Base-by-base conservation (phyloP, 2,797 vertebrate species). In the Anabacerthia variegaticeps region DNA sequence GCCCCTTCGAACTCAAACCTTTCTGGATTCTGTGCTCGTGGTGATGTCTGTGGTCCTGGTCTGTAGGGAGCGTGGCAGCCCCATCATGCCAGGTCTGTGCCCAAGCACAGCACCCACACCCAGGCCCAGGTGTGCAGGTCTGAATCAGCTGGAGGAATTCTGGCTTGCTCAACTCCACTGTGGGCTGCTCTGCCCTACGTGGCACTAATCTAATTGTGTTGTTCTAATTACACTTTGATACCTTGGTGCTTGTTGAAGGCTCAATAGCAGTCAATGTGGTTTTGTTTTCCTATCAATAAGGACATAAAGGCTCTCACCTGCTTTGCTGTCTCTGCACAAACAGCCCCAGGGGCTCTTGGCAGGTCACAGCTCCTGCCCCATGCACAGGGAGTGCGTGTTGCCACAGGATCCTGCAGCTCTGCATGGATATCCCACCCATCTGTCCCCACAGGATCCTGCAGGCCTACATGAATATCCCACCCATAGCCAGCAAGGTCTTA, bases 141-240 rank as follows among this genome's bases (percentile, higher is more conserved):
- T 51, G 67, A 79, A 54, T 39, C 23, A 62, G 58, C 0, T 34
- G 7, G 14, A 74, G 55, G 43, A 21, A 54, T 2, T 5, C 61
- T 43, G 55, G 21, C 83, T 84, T 8, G 20, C 88, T 94, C 58
- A 18, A 2, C 78, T 85, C 68, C 8, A 0, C 71, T 46, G 67
- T 15, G 76, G 71, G 78, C 91, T 76, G 83, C 5, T 12, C 88
- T 83, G 48, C 81, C 73, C 71, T 46, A 48, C 48, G 46, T 55
- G 83, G 55, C 4, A 6, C 91, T 96, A 82, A 95, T 88, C 85
- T 89, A 81, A 95, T 94, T 88, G 83, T 93, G 90, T 79, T 89
- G 59, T 52, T 96, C 93, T 96, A 96, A 94, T 97, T 96, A 93
- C n/a, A n/a, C 92, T 92, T 85, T 81, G 75, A 95, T 93, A 92